Evolutionary conservation across 2,888 invertebrate genomes (phyloP), one percentile per base, ranked within the genome.

Genomic region (Cataglyphis rosenhaueri): DNA sequence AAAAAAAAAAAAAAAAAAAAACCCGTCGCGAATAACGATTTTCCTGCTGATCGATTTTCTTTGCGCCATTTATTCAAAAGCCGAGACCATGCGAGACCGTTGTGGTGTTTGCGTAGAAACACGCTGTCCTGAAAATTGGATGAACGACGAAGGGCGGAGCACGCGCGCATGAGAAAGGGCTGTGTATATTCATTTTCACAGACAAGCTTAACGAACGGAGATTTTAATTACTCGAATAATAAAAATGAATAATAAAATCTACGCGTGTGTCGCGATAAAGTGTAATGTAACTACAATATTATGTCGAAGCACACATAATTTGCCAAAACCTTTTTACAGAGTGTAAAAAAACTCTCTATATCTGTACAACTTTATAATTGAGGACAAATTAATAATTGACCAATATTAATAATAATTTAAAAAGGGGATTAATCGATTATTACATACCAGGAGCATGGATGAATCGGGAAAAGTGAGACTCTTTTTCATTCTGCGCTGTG

Each of bases 371-470:
- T n/a, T 32, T n/a, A 35, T 35, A 21, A 32, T 41, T n/a, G 6
- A 59, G 25, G 44, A 18, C 18, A 18, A 41, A 32, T 61, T 29
- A 41, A 10, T 9, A 18, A 29, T 29, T 29, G 1, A 29, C 29
- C 2, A 29, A 29, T 15, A 44, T 38, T 25, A 32, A 59, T 59
- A 59, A 59, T 61, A 48, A 41, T 41, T 41, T 18, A 25, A 59
- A 5, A n/a, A 15, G 15, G 10, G 9, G 15, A 76, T 55, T 21
- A n/a, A 38, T 8, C 44, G 38, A 29, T 29, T 85, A 29, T 29
- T 85, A 87, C 90, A 82, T 91, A 94, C 94, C 91, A 94, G 74
- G 62, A 94, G 83, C 44, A 88, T 88, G 4, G 93, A 89, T 4
- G 90, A 75, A 35, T 86, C 52, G 3, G 92, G 93, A 87, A 91